Percentiles rank a stretch among this genome's conserved stretches.
These are phyloP conservation scores for Adelges cooleyi DNA, from an alignment of 1,140 invertebrate genomes.

Conservation along the genomic window DNA sequence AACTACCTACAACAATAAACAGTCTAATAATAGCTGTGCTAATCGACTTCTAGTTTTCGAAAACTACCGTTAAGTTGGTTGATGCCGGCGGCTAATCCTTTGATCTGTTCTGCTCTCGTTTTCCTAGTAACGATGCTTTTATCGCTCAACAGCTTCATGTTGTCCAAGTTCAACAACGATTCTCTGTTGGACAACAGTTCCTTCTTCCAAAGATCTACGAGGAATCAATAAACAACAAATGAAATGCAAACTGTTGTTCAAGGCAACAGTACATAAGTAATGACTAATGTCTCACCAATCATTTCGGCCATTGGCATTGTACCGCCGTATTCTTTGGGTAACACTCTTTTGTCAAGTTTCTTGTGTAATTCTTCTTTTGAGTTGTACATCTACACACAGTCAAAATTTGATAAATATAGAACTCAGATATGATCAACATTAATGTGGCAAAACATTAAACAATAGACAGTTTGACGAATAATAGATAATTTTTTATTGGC, in stretches of 20 bases:
- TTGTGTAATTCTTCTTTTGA: constrained; percentile 53
- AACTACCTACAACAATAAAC: too few relatives aligned
- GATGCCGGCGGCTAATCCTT: constrained; percentile 22
- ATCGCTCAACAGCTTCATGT: constrained; percentile 47
- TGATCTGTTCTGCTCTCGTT: background rate
- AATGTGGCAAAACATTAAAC: too few relatives aligned
- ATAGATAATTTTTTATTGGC: too few relatives aligned
- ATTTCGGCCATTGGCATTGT: constrained; percentile 67
- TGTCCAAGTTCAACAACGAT: constrained; percentile 56
- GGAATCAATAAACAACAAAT: constrained; percentile 9
- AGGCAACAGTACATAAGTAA: background rate
- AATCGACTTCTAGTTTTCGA: constrained; percentile 70
- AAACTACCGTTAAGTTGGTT: constrained; percentile 55
- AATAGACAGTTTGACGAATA: too few relatives aligned
- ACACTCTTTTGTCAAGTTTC: constrained; percentile 49
- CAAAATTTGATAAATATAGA: background rate
- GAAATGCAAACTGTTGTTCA: background rate
- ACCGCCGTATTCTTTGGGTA: constrained; percentile 72
- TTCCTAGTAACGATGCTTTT: constrained; percentile 32
- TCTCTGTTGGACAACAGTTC: constrained; percentile 51
- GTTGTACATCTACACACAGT: constrained; percentile 53
- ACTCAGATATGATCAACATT: background rate
- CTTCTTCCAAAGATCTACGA: constrained; percentile 49
- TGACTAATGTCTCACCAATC: constrained; percentile 57
- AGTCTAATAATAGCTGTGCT: too few relatives aligned